Conservation (phyloP, 2,888 invertebrate genomes). For the Mesorhabditis sp. region DNA sequence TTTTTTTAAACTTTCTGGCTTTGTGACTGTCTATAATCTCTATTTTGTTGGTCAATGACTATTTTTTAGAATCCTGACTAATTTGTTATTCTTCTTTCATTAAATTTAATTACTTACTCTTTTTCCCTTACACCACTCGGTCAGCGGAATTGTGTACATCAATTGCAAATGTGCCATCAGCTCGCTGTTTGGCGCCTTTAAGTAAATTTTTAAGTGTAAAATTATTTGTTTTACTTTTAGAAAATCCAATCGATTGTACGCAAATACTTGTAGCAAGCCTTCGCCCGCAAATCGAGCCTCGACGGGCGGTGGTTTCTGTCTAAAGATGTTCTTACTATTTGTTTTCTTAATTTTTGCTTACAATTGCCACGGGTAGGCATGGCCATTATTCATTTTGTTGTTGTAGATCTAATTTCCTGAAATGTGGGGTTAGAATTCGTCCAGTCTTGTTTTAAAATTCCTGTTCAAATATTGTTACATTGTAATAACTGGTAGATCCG, state of each 20-base stretch:
- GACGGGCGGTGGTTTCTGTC: neutral
- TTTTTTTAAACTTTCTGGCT: neutral
- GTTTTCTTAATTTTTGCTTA: no score
- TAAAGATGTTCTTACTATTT: no score
- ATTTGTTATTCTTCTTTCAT: neutral
- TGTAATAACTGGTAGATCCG: no score
- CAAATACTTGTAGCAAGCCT: neutral
- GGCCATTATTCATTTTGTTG: no score
- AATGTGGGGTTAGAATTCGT: no score
- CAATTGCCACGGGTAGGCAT: no score
- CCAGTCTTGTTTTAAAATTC: no score
- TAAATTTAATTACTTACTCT: neutral
- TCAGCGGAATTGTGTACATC: neutral
- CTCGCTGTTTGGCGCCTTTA: conserved; percentile 1
- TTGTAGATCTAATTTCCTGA: no score
- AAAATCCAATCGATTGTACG: neutral
- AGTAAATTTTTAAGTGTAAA: neutral
- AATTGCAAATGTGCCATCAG: neutral
- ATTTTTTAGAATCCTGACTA: neutral
- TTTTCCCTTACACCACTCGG: neutral
- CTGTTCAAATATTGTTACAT: no score
- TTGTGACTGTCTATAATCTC: neutral
- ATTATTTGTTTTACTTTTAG: no score
- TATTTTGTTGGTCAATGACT: neutral
- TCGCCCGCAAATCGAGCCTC: neutral